These are phyloP conservation scores for Serripes groenlandicus DNA, from an alignment of 2,888 invertebrate species.

Conservation along the genomic window DNA sequence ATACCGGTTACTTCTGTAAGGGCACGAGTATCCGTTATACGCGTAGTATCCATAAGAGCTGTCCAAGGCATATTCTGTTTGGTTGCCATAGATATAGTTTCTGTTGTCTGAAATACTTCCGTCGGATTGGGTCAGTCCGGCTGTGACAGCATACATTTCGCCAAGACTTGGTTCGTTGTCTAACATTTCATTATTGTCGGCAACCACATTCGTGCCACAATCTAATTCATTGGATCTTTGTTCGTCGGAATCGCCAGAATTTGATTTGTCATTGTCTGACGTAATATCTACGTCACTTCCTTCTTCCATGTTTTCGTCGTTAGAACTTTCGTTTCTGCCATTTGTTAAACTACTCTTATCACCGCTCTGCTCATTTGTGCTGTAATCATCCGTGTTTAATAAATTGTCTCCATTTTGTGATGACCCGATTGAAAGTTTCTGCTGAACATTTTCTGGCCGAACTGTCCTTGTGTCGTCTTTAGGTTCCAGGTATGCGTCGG, in stretches of 20 bases:
- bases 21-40: conserved; percentile 41
- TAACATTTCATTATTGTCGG: background rate
- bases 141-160: conserved; percentile 48
- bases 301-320: background rate
- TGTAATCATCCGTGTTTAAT: background rate
- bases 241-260: background rate
- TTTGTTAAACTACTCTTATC: background rate
- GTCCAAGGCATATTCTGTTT: conserved; percentile 88
- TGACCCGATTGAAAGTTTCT: too few species aligned
- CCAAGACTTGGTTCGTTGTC: conserved; percentile 10
- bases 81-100: conserved; percentile 93
- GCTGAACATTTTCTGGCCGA: background rate
- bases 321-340: conserved; percentile 1
- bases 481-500: background rate
- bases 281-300: conserved; percentile 10
- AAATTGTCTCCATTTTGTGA: background rate
- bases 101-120: conserved; percentile 91
- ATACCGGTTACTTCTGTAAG: conserved; percentile 1
- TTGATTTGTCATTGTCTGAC: conserved; percentile 8
- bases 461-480: background rate
- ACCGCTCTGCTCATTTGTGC: background rate
- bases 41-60: conserved; percentile 33
- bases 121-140: conserved; percentile 93
- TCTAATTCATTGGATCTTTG: background rate
- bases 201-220: background rate